These are phyloP conservation scores for Neodiprion fabricii DNA, from an alignment of 1,140 invertebrate genomes.

Conservation along the genomic window DNA sequence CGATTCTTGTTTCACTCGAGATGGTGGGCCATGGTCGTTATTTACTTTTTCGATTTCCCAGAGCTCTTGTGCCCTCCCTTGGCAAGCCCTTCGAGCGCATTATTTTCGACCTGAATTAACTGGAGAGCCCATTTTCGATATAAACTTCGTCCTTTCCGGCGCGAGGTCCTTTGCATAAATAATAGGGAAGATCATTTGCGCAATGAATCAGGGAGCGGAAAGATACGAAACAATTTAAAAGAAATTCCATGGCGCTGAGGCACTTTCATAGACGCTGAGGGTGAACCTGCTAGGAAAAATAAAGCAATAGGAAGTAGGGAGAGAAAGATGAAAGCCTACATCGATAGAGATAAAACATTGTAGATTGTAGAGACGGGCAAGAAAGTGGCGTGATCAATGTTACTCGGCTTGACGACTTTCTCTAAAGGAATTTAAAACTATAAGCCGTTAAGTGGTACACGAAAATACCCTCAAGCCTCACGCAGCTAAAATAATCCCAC, in stretches of 20 bases:
- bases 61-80: background rate
- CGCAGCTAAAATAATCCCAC: no score
- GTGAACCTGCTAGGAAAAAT: background rate
- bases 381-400: no score
- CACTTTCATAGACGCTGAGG: no score
- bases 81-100: background rate
- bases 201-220: background rate
- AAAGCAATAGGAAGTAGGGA: background rate
- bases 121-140: background rate
- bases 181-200: constrained; percentile 11
- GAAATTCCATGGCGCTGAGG: no score
- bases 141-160: background rate
- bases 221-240: background rate
- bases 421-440: no score
- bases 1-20: background rate
- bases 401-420: no score
- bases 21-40: background rate
- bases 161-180: constrained; percentile 10
- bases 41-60: constrained; percentile 14
- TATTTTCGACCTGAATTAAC: constrained; percentile 15
- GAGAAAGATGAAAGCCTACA: background rate
- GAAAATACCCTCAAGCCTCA: no score
- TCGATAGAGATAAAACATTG: background rate
- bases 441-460: no score
- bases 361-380: no score